Percentiles rank a stretch among this genome's conserved stretches.
phyloP scores from a whole-genome alignment of 2,113 vertebrate genomes.

The Actenoides lindsayi region DNA sequence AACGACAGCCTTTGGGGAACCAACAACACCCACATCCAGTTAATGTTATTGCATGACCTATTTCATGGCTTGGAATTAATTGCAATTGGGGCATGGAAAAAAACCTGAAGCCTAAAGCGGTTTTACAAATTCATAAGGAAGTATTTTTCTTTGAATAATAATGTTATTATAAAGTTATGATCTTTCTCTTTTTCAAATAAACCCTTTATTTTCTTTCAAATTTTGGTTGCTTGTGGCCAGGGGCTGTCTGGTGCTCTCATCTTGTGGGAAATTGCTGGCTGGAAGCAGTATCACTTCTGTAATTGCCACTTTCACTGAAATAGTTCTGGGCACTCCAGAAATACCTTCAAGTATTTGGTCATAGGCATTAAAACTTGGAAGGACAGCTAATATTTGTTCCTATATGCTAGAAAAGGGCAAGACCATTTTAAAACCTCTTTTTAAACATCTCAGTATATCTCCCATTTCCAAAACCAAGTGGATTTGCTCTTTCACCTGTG shows the following conservation, averaged over 20 bases:
- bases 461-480: not conserved
- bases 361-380: constrained; percentile 15
- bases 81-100: constrained; percentile 24
- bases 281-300: constrained; percentile 32
- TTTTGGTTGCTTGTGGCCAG: constrained; percentile 60
- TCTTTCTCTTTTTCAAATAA: constrained; percentile 37
- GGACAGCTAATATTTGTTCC: not conserved
- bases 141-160: constrained; percentile 67
- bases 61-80: constrained; percentile 64
- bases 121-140: constrained; percentile 60
- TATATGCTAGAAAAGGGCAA: not conserved
- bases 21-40: not conserved
- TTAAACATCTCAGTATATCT: not conserved
- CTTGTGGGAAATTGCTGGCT: constrained; percentile 62
- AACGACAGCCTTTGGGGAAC: constrained; percentile 19
- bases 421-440: not conserved
- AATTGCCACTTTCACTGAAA: constrained; percentile 58
- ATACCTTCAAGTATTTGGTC: constrained; percentile 62
- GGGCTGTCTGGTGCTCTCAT: constrained; percentile 60
- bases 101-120: constrained; percentile 1
- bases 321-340: constrained; percentile 56
- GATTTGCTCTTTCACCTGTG: not conserved
- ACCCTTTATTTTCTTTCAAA: constrained; percentile 60
- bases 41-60: not conserved
- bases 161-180: constrained; percentile 44